Evolutionary conservation across 1,140 invertebrate species (phyloP), one percentile per base, ranked within the genome.

Genomic region (Sesamia nonagrioides): DNA sequence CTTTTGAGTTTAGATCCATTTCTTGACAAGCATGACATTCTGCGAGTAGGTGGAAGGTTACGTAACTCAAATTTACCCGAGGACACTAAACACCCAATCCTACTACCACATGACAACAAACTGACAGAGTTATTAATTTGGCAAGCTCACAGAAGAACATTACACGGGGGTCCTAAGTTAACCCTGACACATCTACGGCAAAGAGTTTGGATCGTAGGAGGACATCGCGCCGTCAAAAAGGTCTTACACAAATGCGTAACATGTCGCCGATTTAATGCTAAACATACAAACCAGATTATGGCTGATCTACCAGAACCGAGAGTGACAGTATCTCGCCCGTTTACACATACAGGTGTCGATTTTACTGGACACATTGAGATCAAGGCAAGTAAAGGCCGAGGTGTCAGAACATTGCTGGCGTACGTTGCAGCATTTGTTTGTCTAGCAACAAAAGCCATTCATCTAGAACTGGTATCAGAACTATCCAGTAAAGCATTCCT

Each of bases 391-490:
- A 60, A 60, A 15, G 56, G 56, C 6, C 21, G 56, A 60, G 56
- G 56, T 7, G 21, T 60, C 6, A 60, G 9, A 27, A 60, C 56
- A 60, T 60, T 3, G 5, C 9, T 15, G 15, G 35, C 33, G 2
- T 63, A 63, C n/a, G n/a, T 63, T 7, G 61, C 61, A 17, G n/a
- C 42, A n/a, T 63, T 63, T 18, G 37, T 63, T 37, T 63, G 61
- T 40, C 35, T 63, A 18, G 61, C 37, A 17, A 63, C 61, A 42
- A 63, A 63, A 37, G 61, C 61, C 7, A 17, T 37, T 4, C 61
- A 63, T 17, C 35, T 63, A 17, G 61, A 63, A 17, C 37, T 63
- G 6, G 61, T 63, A 9, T 63, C 61, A 5, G 61, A 63, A n/a
- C 35, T 63, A 27, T 27, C 27, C 27, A 27, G 27, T 27, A 27